Percentiles rank a stretch among this genome's conserved stretches.
Conservation (phyloP, 2,888 invertebrate genomes). For the Pollenia angustigena region DNA sequence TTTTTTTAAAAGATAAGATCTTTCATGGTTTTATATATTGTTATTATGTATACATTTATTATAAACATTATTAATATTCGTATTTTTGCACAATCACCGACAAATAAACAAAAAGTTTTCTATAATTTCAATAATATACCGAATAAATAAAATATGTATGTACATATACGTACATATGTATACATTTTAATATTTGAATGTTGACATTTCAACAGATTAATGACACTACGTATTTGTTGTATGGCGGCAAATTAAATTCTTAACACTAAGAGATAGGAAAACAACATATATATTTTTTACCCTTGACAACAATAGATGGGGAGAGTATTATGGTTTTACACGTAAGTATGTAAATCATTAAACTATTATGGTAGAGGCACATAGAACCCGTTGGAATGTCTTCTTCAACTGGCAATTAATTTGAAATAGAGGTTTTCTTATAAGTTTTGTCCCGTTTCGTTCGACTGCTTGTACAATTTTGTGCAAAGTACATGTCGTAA, state of each 20-base stretch:
- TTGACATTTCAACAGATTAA: constrained; percentile 64
- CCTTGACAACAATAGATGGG: not conserved
- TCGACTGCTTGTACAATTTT: no score
- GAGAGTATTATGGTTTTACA: no score
- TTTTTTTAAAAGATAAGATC: constrained; percentile 65
- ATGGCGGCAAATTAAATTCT: constrained; percentile 1
- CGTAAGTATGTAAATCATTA: no score
- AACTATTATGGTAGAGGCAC: no score
- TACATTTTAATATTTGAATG: constrained; percentile 43
- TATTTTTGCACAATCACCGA: constrained; percentile 50
- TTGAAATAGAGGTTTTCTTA: no score
- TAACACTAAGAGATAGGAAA: constrained; percentile 34
- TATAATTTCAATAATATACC: constrained; percentile 59
- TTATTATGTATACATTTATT: constrained; percentile 14
- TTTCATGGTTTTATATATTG: constrained; percentile 56
- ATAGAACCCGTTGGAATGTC: no score
- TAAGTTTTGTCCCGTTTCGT: no score
- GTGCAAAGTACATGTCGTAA: no score
- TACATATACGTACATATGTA: not conserved
- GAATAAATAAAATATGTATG: constrained; percentile 26
- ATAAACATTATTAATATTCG: constrained; percentile 17
- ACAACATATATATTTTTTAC: constrained; percentile 17
- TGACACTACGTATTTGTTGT: constrained; percentile 43
- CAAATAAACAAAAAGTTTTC: constrained; percentile 51
- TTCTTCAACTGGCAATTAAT: no score